Evolutionary conservation across 2,113 vertebrate genomes (phyloP).

Genomic region (Calyptomena viridis): DNA sequence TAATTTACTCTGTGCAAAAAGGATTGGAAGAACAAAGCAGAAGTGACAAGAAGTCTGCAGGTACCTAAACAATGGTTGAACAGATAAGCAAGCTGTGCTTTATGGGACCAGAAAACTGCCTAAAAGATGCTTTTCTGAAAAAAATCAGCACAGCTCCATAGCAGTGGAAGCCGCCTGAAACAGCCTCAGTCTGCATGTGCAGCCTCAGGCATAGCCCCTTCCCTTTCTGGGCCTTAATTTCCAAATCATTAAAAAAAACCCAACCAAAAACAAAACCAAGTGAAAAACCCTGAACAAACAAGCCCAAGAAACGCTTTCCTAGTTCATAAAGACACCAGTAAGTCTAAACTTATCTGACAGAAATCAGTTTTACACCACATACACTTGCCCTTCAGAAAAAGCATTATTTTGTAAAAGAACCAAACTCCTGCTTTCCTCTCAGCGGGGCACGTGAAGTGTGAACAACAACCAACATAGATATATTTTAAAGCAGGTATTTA

Average conservation of each 20-base stretch:
- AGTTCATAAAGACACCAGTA: not conserved
- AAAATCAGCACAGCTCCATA: not conserved
- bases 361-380: not conserved
- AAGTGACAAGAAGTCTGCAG: not conserved
- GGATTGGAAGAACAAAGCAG: not conserved
- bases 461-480: not conserved
- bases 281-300: not conserved
- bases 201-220: not conserved
- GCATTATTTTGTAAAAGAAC: not conserved
- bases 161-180: not conserved
- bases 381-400: not conserved
- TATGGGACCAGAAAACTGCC: not conserved
- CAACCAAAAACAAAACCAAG: not conserved
- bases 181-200: not conserved
- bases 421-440: not conserved
- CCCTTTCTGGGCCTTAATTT: not conserved
- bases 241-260: not conserved
- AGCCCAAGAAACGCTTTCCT: not conserved
- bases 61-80: not conserved
- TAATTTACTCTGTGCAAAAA: too few species aligned
- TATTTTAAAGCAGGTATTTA: not conserved
- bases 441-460: fast-evolving
- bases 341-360: not conserved
- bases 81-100: not conserved
- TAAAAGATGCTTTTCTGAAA: not conserved